Evolutionary conservation across 2,113 vertebrate genomes (phyloP), one percentile per base, ranked within the genome.

Genomic region (Delphinus delphis): DNA sequence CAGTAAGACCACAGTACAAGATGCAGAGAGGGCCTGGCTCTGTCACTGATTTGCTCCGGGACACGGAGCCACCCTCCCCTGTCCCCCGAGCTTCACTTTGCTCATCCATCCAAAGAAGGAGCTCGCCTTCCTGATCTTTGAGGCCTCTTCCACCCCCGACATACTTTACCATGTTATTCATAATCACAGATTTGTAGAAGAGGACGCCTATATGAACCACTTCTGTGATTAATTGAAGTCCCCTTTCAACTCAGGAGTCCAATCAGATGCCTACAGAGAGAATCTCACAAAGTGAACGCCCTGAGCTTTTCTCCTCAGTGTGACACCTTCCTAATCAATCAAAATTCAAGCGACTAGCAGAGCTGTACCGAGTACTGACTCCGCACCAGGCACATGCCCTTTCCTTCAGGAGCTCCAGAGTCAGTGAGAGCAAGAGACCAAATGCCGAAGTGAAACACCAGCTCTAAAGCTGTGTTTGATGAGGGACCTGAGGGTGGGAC

Each of bases 321-420:
- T 91, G 92, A 86, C 55, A 93, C 18, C 5, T 80, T 97, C 47
- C 58, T 58, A 82, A 89, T 90, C 86, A 86, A 77, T 88, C 55
- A 82, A 65, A 94, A 76, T 62, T 58, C 82, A 91, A 60, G 53
- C 18, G 68, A 25, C 18, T 53, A 90, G 44, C 13, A 36, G 70
- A 67, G 74, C 62, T 6, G 41, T 76, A 55, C 62, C 62, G 74
- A 65, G 6, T 38, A 76, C 8, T 23, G 84, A 21, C 4, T 92
- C 31, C 7, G 10, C 5, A 15, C 55, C 33, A 38, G 62, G 17
- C n/a, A 90, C 33, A 55, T 4, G 8, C 6, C 8, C 73, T 94
- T 60, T 90, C 13, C 36, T 80, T 23, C 36, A 58, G 65, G 90
- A 60, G 36, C 23, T 88, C 60, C 14, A 11, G 2, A 71, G 55